A percentile compares a stretch with the other conserved stretches of the same genome.
These are phyloP conservation scores for Falco cherrug DNA, from an alignment of 2,797 vertebrate species.

Conservation along the genomic window DNA sequence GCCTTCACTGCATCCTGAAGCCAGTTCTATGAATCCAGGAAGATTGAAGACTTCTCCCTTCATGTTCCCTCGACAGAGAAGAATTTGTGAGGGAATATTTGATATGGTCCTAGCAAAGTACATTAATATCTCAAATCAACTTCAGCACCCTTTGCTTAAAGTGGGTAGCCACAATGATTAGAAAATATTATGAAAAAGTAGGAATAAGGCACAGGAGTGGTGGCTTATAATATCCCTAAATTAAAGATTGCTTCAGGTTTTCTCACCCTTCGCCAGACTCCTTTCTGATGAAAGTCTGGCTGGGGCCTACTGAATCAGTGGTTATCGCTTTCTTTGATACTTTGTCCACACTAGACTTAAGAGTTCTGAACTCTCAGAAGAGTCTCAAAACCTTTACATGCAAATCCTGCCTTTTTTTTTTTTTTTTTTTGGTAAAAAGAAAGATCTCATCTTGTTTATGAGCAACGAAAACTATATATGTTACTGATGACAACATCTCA, in stretches of 20 bases:
- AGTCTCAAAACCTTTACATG: not conserved
- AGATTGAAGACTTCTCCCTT: not conserved
- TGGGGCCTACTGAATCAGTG: not conserved
- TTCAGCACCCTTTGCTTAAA: not conserved
- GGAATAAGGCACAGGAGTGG: not conserved
- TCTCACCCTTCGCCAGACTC: not conserved
- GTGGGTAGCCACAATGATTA: not conserved
- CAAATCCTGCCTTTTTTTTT: not conserved
- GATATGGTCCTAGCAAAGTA: not conserved
- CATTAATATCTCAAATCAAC: not conserved
- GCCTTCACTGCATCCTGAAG: not conserved
- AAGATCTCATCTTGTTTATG: not conserved
- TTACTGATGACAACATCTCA: not conserved
- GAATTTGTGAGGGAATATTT: not conserved
- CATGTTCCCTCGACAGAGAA: not conserved
- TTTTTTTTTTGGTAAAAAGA: not conserved
- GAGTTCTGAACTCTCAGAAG: not conserved
- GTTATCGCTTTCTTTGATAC: not conserved
- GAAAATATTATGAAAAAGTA: not conserved
- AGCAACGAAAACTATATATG: not conserved
- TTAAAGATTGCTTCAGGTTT: not conserved
- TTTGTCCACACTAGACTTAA: not conserved
- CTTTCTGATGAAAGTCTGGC: not conserved
- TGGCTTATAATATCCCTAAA: not conserved
- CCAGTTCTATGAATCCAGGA: not conserved